Evolutionary conservation across 2,797 vertebrate genomes (phyloP).

Genomic region (Pangasius djambal): DNA sequence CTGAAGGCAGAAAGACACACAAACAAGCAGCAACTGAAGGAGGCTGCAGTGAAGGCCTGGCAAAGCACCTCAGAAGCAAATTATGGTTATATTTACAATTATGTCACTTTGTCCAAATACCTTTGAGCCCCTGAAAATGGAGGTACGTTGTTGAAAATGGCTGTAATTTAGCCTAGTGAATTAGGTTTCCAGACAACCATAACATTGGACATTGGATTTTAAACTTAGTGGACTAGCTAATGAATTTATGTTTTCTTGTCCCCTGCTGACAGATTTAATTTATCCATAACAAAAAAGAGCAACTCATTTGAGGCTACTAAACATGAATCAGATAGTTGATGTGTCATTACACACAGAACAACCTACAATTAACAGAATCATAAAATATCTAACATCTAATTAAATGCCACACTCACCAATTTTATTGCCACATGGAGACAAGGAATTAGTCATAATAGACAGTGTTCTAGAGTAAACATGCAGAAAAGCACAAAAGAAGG

Average conservation of each 20-base stretch:
- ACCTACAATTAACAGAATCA: not conserved
- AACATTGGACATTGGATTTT: not conserved
- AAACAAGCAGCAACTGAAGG: too few relatives aligned
- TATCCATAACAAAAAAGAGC: not conserved
- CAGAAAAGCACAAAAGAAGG: not conserved
- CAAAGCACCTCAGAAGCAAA: too few relatives aligned
- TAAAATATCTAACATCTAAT: not conserved
- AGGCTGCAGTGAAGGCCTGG: too few relatives aligned
- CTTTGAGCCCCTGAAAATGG: too few relatives aligned
- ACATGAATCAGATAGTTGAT: not conserved
- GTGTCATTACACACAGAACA: not conserved
- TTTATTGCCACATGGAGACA: not conserved
- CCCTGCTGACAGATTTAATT: not conserved
- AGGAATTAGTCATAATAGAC: not conserved
- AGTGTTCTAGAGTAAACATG: not conserved
- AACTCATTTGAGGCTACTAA: not conserved
- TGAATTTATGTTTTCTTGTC: not conserved
- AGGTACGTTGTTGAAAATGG: too few relatives aligned
- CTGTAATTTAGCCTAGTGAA: not conserved
- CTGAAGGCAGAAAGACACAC: too few relatives aligned
- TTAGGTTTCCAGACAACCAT: not conserved
- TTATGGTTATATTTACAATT: too few relatives aligned
- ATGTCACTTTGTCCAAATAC: too few relatives aligned
- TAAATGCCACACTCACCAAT: not conserved
- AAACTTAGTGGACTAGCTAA: not conserved